Percentiles rank a stretch among this genome's conserved stretches.
Conservation (phyloP, 2,888 invertebrate species). For the Resseliella maxima region DNA sequence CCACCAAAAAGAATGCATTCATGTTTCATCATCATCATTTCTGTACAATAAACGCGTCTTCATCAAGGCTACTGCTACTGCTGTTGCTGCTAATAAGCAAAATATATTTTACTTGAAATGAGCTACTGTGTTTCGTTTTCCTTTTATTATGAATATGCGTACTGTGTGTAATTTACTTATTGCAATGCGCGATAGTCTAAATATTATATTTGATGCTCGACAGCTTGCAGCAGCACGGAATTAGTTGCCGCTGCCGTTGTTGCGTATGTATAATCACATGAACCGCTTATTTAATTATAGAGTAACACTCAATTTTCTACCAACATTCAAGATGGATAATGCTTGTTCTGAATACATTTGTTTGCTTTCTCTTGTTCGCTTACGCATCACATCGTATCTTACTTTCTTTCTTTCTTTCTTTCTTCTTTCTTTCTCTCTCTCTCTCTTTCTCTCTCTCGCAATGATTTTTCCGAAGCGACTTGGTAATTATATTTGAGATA, state of each 20-base stretch:
- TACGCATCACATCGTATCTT: neutral
- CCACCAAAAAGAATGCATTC: neutral
- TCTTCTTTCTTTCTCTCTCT: too few species aligned
- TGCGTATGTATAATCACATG: constrained; percentile 32
- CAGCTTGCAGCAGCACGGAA: neutral
- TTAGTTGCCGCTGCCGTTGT: neutral
- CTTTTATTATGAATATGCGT: neutral
- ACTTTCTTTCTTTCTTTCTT: too few species aligned
- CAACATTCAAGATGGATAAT: constrained; percentile 40
- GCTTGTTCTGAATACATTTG: constrained; percentile 44
- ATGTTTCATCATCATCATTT: neutral
- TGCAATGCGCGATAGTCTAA: neutral
- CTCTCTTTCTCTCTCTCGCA: neutral
- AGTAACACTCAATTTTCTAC: constrained; percentile 49
- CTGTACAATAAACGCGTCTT: neutral
- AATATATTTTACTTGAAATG: constrained; percentile 4
- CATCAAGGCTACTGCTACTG: constrained; percentile 13
- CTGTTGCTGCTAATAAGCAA: neutral
- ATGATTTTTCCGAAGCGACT: constrained; percentile 19
- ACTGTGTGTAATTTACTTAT: constrained; percentile 22
- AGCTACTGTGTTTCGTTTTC: neutral
- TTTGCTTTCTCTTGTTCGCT: constrained; percentile 28
- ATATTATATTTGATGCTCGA: neutral
- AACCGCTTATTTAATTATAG: constrained; percentile 53
- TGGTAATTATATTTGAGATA: constrained; percentile 36